These are phyloP conservation scores for Leptosomus discolor DNA, from an alignment of 2,113 vertebrate genomes.

Conservation along the genomic window DNA sequence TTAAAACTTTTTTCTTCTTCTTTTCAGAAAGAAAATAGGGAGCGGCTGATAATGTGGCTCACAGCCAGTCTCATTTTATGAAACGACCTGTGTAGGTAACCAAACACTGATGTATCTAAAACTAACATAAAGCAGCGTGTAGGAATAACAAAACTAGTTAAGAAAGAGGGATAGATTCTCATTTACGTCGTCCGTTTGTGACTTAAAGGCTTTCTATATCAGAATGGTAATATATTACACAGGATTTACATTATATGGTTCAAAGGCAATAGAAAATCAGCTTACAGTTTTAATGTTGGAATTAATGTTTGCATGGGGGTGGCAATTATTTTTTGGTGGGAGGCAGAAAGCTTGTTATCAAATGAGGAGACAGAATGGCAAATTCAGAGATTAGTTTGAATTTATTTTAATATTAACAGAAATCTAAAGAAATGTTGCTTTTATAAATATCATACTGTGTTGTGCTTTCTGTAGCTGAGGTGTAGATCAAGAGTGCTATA, in stretches of 20 bases:
- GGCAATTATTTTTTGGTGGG: neutral
- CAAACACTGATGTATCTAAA: neutral
- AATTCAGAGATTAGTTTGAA: neutral
- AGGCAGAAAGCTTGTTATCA: neutral
- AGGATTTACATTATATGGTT: neutral
- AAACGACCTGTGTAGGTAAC: conserved; percentile 49
- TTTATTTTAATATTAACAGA: neutral
- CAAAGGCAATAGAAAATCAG: neutral
- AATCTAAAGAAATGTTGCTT: neutral
- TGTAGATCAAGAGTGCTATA: neutral
- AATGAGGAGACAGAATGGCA: neutral
- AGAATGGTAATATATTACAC: neutral
- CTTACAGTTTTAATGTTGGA: neutral
- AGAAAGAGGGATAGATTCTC: neutral
- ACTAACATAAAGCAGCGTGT: neutral
- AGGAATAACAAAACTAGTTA: conserved; percentile 18
- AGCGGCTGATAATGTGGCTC: conserved; percentile 24
- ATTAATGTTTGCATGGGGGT: neutral
- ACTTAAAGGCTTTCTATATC: neutral
- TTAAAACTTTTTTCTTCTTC: conserved; percentile 24
- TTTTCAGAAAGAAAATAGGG: conserved; percentile 38
- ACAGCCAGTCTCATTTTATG: conserved; percentile 27
- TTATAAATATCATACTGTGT: neutral
- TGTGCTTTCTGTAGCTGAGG: neutral
- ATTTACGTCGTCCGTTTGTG: neutral